Percentiles rank a stretch among this genome's conserved stretches.
Evolutionary conservation across 2,113 vertebrate species (phyloP).

Genomic region (Nipponia nippon): DNA sequence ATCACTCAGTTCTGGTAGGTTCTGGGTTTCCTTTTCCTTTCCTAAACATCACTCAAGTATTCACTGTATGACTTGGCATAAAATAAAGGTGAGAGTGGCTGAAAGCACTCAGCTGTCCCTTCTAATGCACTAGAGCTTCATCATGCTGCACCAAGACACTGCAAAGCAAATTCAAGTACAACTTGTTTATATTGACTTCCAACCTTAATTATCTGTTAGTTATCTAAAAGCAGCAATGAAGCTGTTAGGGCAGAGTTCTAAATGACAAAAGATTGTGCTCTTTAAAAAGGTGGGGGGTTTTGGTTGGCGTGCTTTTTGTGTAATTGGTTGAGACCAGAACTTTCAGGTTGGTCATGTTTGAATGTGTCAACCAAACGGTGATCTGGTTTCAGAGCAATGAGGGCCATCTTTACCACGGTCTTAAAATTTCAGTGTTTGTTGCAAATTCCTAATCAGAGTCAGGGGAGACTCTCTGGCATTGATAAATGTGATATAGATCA

Average conservation of each 20-base stretch:
- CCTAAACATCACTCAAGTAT: background rate
- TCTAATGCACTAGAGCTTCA: background rate
- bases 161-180: background rate
- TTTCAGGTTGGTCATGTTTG: background rate
- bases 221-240: background rate
- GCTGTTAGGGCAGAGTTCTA: background rate
- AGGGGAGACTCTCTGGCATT: background rate
- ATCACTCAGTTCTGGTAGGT: background rate
- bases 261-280: background rate
- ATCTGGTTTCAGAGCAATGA: background rate
- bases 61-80: background rate
- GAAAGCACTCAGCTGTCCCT: background rate
- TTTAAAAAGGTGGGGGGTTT: background rate
- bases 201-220: background rate
- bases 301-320: background rate
- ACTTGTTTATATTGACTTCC: background rate
- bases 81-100: background rate
- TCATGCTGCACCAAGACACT: background rate
- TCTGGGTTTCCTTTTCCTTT: background rate
- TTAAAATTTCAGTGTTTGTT: background rate
- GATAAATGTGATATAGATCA: background rate
- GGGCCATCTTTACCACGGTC: background rate
- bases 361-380: background rate
- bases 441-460: background rate
- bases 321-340: background rate